phyloP scores from a whole-genome alignment of 2,888 invertebrate species.

The Chouioia cunea region DNA sequence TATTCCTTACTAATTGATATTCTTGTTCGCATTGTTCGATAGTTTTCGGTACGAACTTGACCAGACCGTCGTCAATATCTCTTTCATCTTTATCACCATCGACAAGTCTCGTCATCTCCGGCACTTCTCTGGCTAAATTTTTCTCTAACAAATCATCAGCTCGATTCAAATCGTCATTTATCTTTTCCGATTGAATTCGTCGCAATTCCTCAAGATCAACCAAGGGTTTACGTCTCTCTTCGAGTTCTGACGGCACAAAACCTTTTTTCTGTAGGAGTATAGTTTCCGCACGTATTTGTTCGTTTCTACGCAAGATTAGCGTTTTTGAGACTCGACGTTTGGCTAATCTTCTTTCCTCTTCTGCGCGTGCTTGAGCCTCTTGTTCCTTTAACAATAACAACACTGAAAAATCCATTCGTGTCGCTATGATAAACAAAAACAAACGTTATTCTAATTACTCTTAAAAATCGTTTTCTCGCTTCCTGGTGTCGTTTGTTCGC shows the following conservation, averaged over 20 bases:
- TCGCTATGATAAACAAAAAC: neutral
- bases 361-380: slow-evolving; percentile 40
- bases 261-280: slow-evolving; percentile 75
- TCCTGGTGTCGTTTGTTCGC: slow-evolving; percentile 74
- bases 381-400: slow-evolving; percentile 43
- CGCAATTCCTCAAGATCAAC: slow-evolving; percentile 72
- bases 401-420: neutral
- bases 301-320: slow-evolving; percentile 74
- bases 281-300: slow-evolving; percentile 75
- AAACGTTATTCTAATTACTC: slow-evolving; percentile 13
- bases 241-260: slow-evolving; percentile 73
- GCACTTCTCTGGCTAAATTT: slow-evolving; percentile 30
- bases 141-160: slow-evolving; percentile 42
- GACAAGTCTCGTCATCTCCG: slow-evolving; percentile 46
- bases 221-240: slow-evolving; percentile 73
- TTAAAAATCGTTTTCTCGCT: slow-evolving; percentile 50
- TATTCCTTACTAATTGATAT: slow-evolving; percentile 49
- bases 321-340: slow-evolving; percentile 66
- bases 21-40: slow-evolving; percentile 49
- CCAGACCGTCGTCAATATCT: slow-evolving; percentile 51
- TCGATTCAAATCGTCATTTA: slow-evolving; percentile 44
- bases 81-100: slow-evolving; percentile 41
- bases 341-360: slow-evolving; percentile 74
- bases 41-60: slow-evolving; percentile 48
- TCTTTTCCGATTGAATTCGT: slow-evolving; percentile 69